Conservation (phyloP, 2,888 invertebrate species). For the Panopea generosa region DNA sequence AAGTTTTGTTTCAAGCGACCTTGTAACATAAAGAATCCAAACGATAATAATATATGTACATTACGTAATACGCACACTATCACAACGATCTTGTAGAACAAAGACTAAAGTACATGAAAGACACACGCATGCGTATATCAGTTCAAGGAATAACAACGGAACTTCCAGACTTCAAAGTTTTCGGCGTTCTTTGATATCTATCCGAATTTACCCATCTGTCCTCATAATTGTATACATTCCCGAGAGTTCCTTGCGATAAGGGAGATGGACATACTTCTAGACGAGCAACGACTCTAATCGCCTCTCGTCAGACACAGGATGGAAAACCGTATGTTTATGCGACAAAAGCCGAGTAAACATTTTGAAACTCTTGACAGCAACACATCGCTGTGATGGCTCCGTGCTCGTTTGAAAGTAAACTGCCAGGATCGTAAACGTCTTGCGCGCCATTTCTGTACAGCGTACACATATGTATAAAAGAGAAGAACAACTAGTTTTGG, state of each 20-base stretch:
- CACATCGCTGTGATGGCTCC: too few relatives aligned
- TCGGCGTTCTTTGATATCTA: not conserved
- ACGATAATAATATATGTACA: too few relatives aligned
- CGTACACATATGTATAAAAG: not conserved
- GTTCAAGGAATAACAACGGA: too few relatives aligned
- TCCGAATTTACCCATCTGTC: not conserved
- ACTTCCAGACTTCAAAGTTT: not conserved
- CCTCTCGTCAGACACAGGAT: not conserved
- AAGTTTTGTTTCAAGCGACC: too few relatives aligned
- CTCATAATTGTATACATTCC: not conserved
- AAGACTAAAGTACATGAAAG: too few relatives aligned
- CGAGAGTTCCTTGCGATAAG: not conserved
- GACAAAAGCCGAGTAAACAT: too few relatives aligned
- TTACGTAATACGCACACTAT: too few relatives aligned
- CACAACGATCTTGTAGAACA: too few relatives aligned
- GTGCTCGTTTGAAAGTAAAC: not conserved
- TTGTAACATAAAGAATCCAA: too few relatives aligned
- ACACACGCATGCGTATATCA: too few relatives aligned
- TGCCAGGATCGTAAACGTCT: not conserved
- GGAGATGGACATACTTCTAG: not conserved
- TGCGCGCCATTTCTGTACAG: not conserved
- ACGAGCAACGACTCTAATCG: not conserved
- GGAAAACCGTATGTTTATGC: too few relatives aligned
- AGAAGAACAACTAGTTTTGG: conserved; percentile 27
- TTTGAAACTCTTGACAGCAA: too few relatives aligned